Conservation (phyloP, 2,113 vertebrate species). For the Australoheros scitulus region DNA sequence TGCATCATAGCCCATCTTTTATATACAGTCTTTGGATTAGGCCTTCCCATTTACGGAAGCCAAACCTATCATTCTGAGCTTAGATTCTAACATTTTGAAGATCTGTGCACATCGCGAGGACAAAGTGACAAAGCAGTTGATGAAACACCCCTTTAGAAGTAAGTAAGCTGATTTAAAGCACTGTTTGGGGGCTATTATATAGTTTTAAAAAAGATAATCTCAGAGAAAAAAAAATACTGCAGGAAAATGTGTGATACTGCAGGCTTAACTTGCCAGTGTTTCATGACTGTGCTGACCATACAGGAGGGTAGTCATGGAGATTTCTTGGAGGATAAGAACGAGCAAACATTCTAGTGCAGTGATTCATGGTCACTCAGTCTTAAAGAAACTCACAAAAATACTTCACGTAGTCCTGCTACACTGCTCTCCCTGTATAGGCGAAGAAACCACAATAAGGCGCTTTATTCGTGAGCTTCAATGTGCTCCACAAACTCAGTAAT, state of each 20-base stretch:
- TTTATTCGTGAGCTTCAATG: slow-evolving; percentile 8
- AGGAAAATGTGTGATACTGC: background rate
- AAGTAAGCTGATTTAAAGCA: background rate
- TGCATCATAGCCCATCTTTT: too few relatives aligned
- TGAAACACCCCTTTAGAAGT: background rate
- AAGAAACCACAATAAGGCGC: slow-evolving; percentile 12
- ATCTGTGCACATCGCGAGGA: background rate
- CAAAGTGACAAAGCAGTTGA: background rate
- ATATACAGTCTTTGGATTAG: too few relatives aligned
- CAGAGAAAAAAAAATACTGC: background rate
- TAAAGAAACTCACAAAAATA: slow-evolving; percentile 58
- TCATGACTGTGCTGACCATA: slow-evolving; percentile 13
- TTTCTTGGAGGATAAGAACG: slow-evolving; percentile 37
- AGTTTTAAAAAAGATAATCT: background rate
- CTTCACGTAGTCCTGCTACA: slow-evolving; percentile 51
- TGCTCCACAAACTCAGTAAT: background rate
- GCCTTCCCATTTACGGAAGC: too few relatives aligned
- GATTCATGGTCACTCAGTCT: slow-evolving; percentile 53
- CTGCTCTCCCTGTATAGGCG: slow-evolving; percentile 34
- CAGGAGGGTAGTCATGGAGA: slow-evolving; percentile 45
- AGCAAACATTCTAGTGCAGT: slow-evolving; percentile 59
- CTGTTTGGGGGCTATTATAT: background rate
- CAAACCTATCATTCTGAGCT: too few relatives aligned
- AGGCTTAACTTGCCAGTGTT: slow-evolving; percentile 15
- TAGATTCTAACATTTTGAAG: background rate